Percentiles rank a stretch among this genome's conserved stretches.
Evolutionary conservation across 2,888 invertebrate species (phyloP).

Genomic region (Rhorus exstirpatorius): DNA sequence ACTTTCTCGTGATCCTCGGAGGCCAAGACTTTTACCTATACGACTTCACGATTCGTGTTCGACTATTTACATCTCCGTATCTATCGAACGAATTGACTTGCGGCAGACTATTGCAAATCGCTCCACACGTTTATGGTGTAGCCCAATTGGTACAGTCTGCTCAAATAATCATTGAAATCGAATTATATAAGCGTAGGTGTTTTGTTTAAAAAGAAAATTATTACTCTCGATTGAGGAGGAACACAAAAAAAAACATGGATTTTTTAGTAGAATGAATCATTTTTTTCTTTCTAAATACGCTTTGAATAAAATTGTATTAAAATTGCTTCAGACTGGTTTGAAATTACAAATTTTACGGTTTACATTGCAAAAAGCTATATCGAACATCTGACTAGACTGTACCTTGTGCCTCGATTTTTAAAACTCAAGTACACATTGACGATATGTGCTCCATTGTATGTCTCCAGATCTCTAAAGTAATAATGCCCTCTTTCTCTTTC

Average conservation of each 20-base stretch:
- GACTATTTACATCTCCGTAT: constrained; percentile 51
- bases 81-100: constrained; percentile 36
- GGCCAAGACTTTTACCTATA: constrained; percentile 42
- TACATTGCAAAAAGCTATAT: too few species aligned
- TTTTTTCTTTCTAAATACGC: too few species aligned
- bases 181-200: neutral
- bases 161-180: constrained; percentile 5
- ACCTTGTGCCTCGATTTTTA: constrained; percentile 13
- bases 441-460: constrained; percentile 21
- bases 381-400: constrained; percentile 2
- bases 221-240: neutral
- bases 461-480: constrained; percentile 11
- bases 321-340: too few species aligned
- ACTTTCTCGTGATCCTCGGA: constrained; percentile 60
- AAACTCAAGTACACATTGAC: constrained; percentile 25
- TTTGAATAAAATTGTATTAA: too few species aligned
- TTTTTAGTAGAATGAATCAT: neutral
- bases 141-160: constrained; percentile 35
- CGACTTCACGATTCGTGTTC: constrained; percentile 55
- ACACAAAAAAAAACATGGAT: neutral
- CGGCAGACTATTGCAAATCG: constrained; percentile 36
- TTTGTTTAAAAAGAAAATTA: neutral
- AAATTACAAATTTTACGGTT: too few species aligned
- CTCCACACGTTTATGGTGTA: constrained; percentile 52
- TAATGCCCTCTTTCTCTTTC: constrained; percentile 20